phyloP scores from a whole-genome alignment of 2,113 vertebrate species.

The Psilopogon haemacephalus region DNA sequence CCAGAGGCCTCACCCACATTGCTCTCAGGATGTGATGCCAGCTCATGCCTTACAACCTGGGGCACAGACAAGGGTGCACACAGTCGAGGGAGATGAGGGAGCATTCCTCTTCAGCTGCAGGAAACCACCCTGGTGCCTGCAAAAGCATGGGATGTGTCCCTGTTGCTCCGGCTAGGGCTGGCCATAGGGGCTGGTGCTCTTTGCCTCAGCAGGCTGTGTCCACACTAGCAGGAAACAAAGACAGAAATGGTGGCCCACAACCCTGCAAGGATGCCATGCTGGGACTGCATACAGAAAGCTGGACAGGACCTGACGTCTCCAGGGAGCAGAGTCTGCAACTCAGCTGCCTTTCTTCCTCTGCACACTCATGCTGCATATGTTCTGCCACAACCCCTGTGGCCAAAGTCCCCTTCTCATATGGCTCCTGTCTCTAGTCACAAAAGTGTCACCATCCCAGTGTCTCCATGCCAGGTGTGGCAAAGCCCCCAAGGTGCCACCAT shows the following conservation, averaged over 20 bases:
- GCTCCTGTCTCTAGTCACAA: background rate
- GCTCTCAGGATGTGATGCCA: background rate
- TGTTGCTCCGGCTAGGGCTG: background rate
- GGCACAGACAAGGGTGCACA: background rate
- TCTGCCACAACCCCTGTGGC: background rate
- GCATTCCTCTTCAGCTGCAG: conserved; percentile 16
- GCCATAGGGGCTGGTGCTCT: background rate
- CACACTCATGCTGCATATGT: background rate
- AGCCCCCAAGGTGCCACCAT: background rate
- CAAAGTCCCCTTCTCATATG: rapidly evolving
- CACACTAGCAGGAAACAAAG: background rate
- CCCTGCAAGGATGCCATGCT: background rate
- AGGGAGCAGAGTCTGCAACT: background rate
- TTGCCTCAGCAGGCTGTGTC: background rate
- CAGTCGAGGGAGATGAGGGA: background rate
- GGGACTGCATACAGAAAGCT: background rate
- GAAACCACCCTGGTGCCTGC: background rate
- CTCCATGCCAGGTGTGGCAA: background rate
- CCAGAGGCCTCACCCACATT: background rate
- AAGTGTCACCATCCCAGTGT: background rate
- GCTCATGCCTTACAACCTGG: background rate
- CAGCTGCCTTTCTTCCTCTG: background rate
- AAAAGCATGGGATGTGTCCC: background rate
- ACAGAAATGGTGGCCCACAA: rapidly evolving
- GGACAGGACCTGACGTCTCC: background rate